Base-by-base conservation (phyloP, 2,888 invertebrate genomes). In the Fissipunctia ypsillon region DNA sequence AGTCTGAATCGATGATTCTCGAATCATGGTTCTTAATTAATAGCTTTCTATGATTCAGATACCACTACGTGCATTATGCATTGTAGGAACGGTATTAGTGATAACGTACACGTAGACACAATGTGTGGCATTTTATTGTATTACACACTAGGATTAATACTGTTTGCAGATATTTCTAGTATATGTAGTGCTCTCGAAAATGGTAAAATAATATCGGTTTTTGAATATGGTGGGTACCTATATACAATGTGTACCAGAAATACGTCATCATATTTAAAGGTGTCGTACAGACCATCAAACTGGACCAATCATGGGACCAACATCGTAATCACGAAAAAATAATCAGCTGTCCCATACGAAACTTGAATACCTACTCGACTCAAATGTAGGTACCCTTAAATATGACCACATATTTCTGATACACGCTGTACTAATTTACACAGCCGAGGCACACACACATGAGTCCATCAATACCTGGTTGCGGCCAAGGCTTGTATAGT, bases 211-310 rank as follows among this genome's bases (percentile, higher is more conserved):
- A 66, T 88, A 52, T 14, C 64, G 41, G 60, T 75, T 76, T 87
- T 76, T 68, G 89, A 89, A 87, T 89, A 87, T 77, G 90, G 91
- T 90, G 73, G 25, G 78, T 73, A 73, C 25, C 4, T 59, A n/a
- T 59, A n/a, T 50, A 3, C 41, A 41, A 12, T 41, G 12, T 41
- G 41, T 41, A 41, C 12, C 12, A 41, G 41, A 41, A 41, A 10
- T 41, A 3, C 12, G 41, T 12, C 12, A 12, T 41, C 41, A 41
- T 41, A 41, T 41, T 41, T 12, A 41, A 43, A 14, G 2, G 3
- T 43, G 41, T 43, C 4, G 41, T 43, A 43, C 41, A 43, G 41
- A 14, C 41, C 41, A 43, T 43, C 41, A 43, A 43, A 43, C 41
- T 43, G 41, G 14, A 41, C 4, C 2, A 43, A 3, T 43, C 16